phyloP scores from a whole-genome alignment of 2,113 vertebrate genomes.

The Neotoma lepida region DNA sequence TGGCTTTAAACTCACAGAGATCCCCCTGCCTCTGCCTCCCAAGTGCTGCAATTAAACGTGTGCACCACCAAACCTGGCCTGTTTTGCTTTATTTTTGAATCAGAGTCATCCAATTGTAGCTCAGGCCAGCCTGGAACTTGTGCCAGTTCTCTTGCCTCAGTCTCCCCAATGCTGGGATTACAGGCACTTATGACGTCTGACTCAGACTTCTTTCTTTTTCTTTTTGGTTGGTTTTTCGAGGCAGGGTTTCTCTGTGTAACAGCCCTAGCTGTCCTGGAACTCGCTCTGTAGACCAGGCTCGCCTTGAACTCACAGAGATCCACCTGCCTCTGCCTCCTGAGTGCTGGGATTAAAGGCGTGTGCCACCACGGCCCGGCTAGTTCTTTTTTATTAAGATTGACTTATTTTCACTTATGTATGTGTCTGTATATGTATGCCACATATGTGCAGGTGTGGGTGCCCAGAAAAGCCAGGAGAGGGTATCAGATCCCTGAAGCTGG shows the following conservation, averaged over 20 bases:
- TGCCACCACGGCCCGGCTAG: too few relatives aligned
- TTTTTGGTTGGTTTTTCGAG: too few relatives aligned
- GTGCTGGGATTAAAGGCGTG: neutral
- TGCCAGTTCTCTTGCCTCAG: neutral
- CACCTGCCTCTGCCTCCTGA: neutral
- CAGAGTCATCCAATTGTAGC: neutral
- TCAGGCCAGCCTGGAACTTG: neutral
- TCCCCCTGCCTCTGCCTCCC: neutral
- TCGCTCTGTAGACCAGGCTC: too few relatives aligned
- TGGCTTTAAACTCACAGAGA: neutral
- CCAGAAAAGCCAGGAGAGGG: neutral
- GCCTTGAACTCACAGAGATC: too few relatives aligned
- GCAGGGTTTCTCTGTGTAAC: too few relatives aligned
- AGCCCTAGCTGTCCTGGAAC: too few relatives aligned
- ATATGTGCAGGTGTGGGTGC: neutral
- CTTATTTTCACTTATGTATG: neutral
- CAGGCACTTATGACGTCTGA: too few relatives aligned
- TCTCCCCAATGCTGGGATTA: neutral
- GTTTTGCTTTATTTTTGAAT: neutral
- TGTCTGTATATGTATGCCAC: neutral
- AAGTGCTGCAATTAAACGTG: neutral
- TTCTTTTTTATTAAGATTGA: neutral
- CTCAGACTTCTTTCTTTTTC: too few relatives aligned
- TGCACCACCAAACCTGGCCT: neutral
- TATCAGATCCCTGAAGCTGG: neutral